Evolutionary conservation across 2,888 invertebrate species (phyloP).

Genomic region (Scaptomyza flava): DNA sequence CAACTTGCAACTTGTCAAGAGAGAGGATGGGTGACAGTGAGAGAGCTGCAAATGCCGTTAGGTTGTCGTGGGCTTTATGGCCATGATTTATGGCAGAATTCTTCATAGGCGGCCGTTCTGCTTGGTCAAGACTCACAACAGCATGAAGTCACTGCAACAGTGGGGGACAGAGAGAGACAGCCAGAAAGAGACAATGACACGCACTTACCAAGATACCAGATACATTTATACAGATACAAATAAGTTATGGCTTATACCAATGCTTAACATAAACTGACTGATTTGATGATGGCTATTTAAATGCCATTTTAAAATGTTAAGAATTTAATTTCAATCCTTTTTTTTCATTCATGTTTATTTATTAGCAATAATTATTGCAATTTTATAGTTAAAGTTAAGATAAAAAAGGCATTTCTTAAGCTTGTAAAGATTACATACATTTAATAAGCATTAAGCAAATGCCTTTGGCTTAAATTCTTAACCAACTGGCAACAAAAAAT

Average conservation of each 20-base stretch:
- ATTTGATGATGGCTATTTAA: conserved; percentile 71
- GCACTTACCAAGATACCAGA: conserved; percentile 39
- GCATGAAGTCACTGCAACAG: conserved; percentile 58
- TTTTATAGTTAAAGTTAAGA: conserved; percentile 24
- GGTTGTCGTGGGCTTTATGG: conserved; percentile 56
- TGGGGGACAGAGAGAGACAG: background rate
- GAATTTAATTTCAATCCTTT: conserved; percentile 26
- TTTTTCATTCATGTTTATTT: conserved; percentile 42
- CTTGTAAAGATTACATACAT: background rate
- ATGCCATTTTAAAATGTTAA: conserved; percentile 49
- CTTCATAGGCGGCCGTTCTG: conserved; percentile 82
- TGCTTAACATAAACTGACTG: conserved; percentile 70
- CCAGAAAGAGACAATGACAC: conserved; percentile 45
- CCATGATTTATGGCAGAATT: conserved; percentile 79
- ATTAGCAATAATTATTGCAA: conserved; percentile 30
- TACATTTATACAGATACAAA: conserved; percentile 3
- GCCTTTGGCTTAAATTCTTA: background rate
- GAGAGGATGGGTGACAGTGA: conserved; percentile 1
- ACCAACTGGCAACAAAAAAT: background rate
- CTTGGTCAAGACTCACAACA: conserved; percentile 71
- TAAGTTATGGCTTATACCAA: conserved; percentile 67
- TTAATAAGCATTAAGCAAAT: background rate
- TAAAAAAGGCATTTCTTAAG: conserved; percentile 26
- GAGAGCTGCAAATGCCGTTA: conserved; percentile 40
- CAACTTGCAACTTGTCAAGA: conserved; percentile 26